Percentiles rank a stretch among this genome's conserved stretches.
These are phyloP conservation scores for Muscidifurax raptorellus DNA, from an alignment of 1,140 invertebrate species.

Conservation along the genomic window DNA sequence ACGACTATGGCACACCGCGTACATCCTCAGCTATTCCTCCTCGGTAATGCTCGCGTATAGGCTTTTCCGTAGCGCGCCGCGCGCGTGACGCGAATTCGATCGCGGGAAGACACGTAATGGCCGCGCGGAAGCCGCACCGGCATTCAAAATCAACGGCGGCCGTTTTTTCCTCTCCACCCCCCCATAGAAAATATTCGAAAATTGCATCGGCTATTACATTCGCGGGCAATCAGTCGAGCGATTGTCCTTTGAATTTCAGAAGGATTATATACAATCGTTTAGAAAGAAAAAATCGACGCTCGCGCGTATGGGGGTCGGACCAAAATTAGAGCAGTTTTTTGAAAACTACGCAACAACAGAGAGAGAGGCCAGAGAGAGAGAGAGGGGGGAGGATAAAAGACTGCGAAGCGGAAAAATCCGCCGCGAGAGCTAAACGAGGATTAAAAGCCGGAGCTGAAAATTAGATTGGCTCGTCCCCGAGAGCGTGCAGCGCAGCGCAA, in stretches of 20 bases:
- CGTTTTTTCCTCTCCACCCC: not conserved
- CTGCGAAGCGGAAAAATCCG: not conserved
- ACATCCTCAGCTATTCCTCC: constrained; percentile 21
- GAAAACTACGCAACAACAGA: not conserved
- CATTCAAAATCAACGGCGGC: constrained; percentile 42
- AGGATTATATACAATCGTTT: too few species aligned
- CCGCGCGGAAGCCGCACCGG: constrained; percentile 8
- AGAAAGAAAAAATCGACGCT: too few species aligned
- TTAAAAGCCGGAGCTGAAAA: constrained; percentile 40
- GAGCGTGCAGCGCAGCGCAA: not conserved
- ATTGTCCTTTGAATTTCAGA: too few species aligned
- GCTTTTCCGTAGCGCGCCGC: not conserved
- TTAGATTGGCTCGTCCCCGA: constrained; percentile 28
- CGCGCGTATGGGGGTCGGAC: too few species aligned
- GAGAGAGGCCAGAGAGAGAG: too few species aligned
- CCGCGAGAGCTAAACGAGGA: not conserved
- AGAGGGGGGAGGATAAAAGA: not conserved
- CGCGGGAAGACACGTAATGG: constrained; percentile 15
- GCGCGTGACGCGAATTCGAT: constrained; percentile 37
- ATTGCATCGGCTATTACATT: not conserved
- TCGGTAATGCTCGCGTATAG: constrained; percentile 20
- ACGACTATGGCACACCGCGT: not conserved
- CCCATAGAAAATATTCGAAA: not conserved
- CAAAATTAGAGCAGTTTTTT: too few species aligned
- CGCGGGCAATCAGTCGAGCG: not conserved